Percentiles rank a stretch among this genome's conserved stretches.
These are phyloP conservation scores for Oceanodroma tethys DNA, from an alignment of 2,113 vertebrate species.

Conservation along the genomic window DNA sequence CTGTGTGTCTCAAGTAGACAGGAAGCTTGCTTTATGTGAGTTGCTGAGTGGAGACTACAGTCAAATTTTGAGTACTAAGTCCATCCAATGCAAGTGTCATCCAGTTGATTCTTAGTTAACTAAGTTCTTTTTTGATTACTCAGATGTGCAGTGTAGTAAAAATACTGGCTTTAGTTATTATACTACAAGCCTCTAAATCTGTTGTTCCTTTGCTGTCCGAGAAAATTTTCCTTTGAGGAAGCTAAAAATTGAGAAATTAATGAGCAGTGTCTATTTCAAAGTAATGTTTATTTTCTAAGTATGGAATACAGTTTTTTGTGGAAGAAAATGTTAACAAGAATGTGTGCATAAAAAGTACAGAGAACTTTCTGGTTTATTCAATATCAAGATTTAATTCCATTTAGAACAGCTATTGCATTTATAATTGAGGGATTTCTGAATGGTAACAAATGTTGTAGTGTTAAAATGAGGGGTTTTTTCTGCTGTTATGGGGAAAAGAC, in stretches of 20 bases:
- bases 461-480: neutral
- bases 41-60: neutral
- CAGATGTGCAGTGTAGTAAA: neutral
- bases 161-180: neutral
- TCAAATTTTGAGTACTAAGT: neutral
- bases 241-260: neutral
- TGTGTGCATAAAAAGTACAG: neutral
- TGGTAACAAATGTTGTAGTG: neutral
- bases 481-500: neutral
- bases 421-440: neutral
- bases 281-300: neutral
- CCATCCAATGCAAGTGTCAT: neutral
- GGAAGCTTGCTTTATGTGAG: neutral
- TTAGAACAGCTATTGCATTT: neutral
- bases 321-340: neutral
- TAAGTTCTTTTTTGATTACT: neutral
- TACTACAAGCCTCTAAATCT: neutral
- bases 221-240: neutral
- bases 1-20: neutral
- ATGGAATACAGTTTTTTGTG: neutral
- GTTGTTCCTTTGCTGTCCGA: neutral
- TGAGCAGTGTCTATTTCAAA: neutral
- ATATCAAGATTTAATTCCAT: neutral
- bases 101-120: neutral
- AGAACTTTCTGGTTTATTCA: neutral